Evolutionary conservation across 2,797 vertebrate genomes (phyloP).

Genomic region (Apodemus agrarius): DNA sequence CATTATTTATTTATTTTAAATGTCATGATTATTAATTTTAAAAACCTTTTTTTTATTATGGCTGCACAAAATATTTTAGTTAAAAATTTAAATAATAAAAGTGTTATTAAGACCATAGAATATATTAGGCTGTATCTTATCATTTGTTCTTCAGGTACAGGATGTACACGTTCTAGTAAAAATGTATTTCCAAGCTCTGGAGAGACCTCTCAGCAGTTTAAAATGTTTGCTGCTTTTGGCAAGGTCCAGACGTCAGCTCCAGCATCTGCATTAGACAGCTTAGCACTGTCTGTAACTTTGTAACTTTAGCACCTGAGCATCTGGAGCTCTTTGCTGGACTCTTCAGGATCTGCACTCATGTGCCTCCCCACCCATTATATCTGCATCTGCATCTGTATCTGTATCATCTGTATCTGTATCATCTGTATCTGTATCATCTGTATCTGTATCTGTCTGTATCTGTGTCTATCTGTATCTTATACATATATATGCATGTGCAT

Average conservation of each 20-base stretch:
- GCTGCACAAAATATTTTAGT: neutral
- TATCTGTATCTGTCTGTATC: no score
- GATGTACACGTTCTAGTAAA: neutral
- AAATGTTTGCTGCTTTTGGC: no score
- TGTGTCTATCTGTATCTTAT: no score
- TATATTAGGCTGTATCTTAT: neutral
- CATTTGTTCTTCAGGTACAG: neutral
- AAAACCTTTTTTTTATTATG: neutral
- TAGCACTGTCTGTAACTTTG: neutral
- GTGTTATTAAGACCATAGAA: neutral
- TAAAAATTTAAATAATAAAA: neutral
- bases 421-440: no score
- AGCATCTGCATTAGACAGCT: no score
- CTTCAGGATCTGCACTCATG: neutral
- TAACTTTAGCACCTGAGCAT: neutral
- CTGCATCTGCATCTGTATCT: no score
- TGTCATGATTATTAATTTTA: neutral
- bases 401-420: no score
- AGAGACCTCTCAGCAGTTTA: neutral
- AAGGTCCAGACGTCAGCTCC: neutral
- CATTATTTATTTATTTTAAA: neutral
- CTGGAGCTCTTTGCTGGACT: neutral
- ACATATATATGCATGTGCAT: no score
- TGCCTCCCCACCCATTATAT: neutral
- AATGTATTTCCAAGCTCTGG: neutral